Evolutionary conservation across 2,113 vertebrate species (phyloP).

Genomic region (Tragelaphus buxtoni): DNA sequence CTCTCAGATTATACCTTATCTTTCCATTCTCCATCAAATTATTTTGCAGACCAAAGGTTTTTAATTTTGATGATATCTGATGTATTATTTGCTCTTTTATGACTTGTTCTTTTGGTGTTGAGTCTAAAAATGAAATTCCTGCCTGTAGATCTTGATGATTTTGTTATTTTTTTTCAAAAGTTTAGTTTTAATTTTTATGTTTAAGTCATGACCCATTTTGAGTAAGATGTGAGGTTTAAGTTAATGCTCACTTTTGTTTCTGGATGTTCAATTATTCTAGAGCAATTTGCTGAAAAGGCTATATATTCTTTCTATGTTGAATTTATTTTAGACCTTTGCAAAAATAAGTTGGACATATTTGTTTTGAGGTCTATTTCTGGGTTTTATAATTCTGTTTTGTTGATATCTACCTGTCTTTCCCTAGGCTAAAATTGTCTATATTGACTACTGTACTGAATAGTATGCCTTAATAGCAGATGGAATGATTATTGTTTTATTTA

Average conservation of each 20-base stretch:
- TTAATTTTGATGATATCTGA: not conserved
- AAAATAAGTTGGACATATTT: not conserved
- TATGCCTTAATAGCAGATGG: not conserved
- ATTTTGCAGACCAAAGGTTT: not conserved
- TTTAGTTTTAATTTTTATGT: not conserved
- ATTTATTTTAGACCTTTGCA: not conserved
- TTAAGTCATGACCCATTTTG: not conserved
- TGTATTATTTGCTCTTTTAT: not conserved
- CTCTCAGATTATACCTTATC: not conserved
- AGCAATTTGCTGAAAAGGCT: not conserved
- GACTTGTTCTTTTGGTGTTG: not conserved
- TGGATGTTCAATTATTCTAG: not conserved
- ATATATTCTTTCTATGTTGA: not conserved
- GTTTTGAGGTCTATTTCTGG: not conserved
- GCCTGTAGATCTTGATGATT: not conserved
- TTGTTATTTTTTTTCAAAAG: not conserved
- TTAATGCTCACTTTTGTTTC: not conserved
- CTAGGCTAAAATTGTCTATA: not conserved
- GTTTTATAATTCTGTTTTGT: not conserved
- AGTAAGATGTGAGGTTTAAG: not conserved
- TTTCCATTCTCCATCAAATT: not conserved
- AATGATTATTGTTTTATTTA: not conserved
- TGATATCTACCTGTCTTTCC: not conserved
- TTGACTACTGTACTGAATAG: not conserved
- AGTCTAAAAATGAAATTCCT: not conserved